phyloP scores from a whole-genome alignment of 1,140 invertebrate species.

The Nautilus pompilius region DNA sequence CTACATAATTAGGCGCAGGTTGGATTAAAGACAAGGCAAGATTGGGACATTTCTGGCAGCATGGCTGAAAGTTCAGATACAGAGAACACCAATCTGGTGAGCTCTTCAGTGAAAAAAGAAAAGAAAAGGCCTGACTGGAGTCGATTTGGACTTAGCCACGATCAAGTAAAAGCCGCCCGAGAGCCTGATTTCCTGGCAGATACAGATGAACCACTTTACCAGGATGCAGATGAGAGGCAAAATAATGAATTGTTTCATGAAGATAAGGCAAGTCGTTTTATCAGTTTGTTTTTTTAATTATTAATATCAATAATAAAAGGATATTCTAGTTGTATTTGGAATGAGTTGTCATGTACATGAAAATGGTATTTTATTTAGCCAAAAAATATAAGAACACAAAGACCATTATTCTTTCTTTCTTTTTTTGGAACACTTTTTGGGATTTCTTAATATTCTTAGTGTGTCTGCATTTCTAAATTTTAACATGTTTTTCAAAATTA shows the following conservation, averaged over 20 bases:
- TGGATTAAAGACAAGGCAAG: neutral
- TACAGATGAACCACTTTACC: constrained; percentile 22
- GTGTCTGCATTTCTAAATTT: too few relatives aligned
- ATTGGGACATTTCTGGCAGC: neutral
- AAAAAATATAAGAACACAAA: too few relatives aligned
- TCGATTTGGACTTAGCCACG: constrained; percentile 46
- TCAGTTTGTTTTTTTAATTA: neutral
- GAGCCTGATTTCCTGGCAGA: constrained; percentile 10
- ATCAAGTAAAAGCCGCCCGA: constrained; percentile 30
- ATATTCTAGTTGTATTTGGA: neutral
- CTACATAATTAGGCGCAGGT: neutral
- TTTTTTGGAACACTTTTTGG: too few relatives aligned
- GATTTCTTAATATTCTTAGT: too few relatives aligned
- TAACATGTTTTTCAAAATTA: too few relatives aligned
- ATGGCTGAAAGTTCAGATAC: neutral
- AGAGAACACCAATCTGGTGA: neutral
- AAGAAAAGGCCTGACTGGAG: constrained; percentile 41
- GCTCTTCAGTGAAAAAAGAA: constrained; percentile 6
- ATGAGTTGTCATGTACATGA: neutral
- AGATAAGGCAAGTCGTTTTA: constrained; percentile 69
- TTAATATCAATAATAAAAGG: neutral
- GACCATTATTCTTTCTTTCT: too few relatives aligned
- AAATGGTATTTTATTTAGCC: neutral
- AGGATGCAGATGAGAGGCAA: constrained; percentile 35
- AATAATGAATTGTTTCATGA: constrained; percentile 83